These are phyloP conservation scores for Globodera ellingtonae DNA, from an alignment of 1,140 invertebrate species.

Conservation along the genomic window DNA sequence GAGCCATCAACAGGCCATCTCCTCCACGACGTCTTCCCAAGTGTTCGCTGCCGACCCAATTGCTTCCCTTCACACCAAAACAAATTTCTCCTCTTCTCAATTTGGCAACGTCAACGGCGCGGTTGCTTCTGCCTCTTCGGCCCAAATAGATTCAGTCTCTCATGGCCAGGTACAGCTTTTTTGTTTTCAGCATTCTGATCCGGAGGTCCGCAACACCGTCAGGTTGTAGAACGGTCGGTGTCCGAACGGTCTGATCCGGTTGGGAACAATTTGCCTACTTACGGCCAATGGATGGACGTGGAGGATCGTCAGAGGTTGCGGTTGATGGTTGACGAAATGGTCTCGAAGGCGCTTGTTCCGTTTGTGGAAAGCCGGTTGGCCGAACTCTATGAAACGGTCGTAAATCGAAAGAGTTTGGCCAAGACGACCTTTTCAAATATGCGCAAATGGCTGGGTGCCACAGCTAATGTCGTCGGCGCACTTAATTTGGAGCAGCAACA, in stretches of 20 bases:
- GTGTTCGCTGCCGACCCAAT: neutral
- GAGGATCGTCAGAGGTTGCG: slow-evolving; percentile 39
- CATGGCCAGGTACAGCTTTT: neutral
- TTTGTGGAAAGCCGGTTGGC: slow-evolving; percentile 43
- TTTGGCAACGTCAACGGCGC: too few species aligned
- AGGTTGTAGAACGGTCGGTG: neutral
- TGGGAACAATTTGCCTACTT: neutral
- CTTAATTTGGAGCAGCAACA: neutral
- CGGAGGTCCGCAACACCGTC: neutral
- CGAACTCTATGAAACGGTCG: slow-evolving; percentile 32
- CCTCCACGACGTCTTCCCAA: slow-evolving; percentile 8
- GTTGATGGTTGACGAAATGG: slow-evolving; percentile 46
- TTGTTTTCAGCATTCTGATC: too few species aligned
- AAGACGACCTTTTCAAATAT: slow-evolving; percentile 45
- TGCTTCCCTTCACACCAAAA: neutral
- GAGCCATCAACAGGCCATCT: neutral
- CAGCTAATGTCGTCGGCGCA: slow-evolving; percentile 29
- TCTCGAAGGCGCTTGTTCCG: slow-evolving; percentile 45
- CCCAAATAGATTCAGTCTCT: too few species aligned
- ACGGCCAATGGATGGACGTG: slow-evolving; percentile 44
- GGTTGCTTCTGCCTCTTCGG: too few species aligned
- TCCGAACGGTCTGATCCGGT: neutral
- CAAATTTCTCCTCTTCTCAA: neutral
- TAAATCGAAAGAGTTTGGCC: slow-evolving; percentile 41
- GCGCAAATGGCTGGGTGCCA: slow-evolving; percentile 47